Base-by-base conservation (phyloP, 2,888 invertebrate genomes). In the Scaptomyza tumidula region DNA sequence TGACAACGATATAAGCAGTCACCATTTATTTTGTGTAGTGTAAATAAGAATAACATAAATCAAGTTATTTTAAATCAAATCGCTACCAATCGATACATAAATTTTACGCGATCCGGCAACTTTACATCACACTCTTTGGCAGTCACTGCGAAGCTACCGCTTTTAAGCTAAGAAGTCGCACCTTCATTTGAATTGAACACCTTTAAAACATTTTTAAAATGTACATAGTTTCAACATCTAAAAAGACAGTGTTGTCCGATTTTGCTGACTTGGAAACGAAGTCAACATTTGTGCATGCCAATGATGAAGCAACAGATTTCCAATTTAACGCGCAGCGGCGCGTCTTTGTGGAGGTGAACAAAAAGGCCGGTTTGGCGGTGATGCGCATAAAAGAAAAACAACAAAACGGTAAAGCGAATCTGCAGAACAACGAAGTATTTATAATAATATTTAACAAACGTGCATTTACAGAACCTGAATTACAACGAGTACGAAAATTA, bases 141-240 rank as follows among this genome's bases (percentile, higher is more conserved):
- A 50, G 19, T 50, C 24, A 53, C 43, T 13, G 1, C 56, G 29
- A 45, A 54, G 65, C 55, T 54, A 60, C 19, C 57, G 49, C 29
- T 59, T 74, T 39, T 1, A 24, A 50, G 41, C 24, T 31, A 31
- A 11, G 2, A 16, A 37, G 13, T 37, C 27, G n/a, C n/a, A 48
- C 16, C 41, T 54, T 43, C 29, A 58, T 35, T 59, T 59, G 31
- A 43, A 41, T 16, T 19, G 41, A 10, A 41, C 1, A 37, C 44
- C 11, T 2, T 16, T n/a, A 33, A 9, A 11, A 9, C 0, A 1
- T 16, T 29, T 4, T 14, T 6, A 78, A 82, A 69, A 91, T 92
- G 91, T 83, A 91, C 76, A 75, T 92, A 58, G 70, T 92, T 54
- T 92, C 92, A 19, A 89, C 91, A 3, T 90, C 90, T 0, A 90